Base-by-base conservation (phyloP, 64 coral and sea anemone genomes). In the Dendronephthya gigantea region DNA sequence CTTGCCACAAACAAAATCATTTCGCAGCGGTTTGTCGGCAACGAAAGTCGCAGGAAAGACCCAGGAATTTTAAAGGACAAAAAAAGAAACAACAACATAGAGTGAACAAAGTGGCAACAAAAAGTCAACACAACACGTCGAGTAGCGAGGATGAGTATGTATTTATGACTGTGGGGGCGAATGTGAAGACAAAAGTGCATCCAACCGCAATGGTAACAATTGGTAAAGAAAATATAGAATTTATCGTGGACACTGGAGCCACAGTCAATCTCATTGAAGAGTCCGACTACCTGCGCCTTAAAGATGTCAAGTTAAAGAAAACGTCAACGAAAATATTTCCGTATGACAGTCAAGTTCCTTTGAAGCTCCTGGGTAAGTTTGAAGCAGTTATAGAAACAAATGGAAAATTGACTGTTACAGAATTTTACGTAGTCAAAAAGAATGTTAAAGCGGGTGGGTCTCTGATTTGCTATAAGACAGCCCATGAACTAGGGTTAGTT, bases 321-420 rank as follows among this genome's bases (percentile, higher is more conserved):
- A 33, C 72, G 17, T 79, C 72, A 79, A 79, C 36, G 14, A 79
- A 79, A 34, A 39, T 79, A 34, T 79, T 79, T 29, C 72, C 72
- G 36, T 79, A 79, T 39, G 32, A 79, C 30, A 36, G 32, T 16
- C 11, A 34, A 34, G 72, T 79, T 34, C 72, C 72, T 34, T 39
- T 79, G 15, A 79, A 79, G 32, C 34, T 79, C 28, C 72, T 79
- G 9, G 72, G 72, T 39, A 79, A 79, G 72, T 79, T 79, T 79
- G 30, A 34, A 34, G 22, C 72, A 16, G 32, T 39, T 29, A 19
- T 79, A 17, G 32, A 79, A 19, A 16, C 30, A 36, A 4, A 19
- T 33, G 15, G 6, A 9, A 34, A 79, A 29, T 14, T 79, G 6
- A 36, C 7, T 35, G 10, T 11, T 39, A 19, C 72, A 39, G 29